Evolutionary conservation across 1,140 invertebrate species (phyloP).

Genomic region (Bombus waltoni): DNA sequence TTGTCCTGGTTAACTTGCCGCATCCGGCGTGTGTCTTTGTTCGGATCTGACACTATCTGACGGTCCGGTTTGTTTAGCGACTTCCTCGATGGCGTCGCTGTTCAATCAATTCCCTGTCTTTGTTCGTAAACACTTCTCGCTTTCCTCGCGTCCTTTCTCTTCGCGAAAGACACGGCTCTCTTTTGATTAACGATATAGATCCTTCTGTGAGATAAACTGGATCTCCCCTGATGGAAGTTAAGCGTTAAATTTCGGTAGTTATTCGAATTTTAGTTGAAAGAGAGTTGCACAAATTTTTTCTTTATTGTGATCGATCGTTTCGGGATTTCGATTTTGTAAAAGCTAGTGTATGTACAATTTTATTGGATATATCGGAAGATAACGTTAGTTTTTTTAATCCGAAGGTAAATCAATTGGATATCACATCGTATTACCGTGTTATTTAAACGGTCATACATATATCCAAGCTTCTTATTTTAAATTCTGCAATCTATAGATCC

Average conservation of each 20-base stretch:
- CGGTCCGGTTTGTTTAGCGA: conserved; percentile 43
- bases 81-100: conserved; percentile 23
- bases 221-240: not conserved
- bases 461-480: no score
- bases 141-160: not conserved
- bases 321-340: not conserved
- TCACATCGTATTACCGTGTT: no score
- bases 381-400: not conserved
- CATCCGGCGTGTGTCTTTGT: conserved; percentile 45
- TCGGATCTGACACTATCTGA: conserved; percentile 33
- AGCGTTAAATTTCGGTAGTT: not conserved
- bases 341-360: not conserved
- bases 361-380: not conserved
- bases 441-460: no score
- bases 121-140: conserved; percentile 36
- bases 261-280: not conserved
- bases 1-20: conserved; percentile 42
- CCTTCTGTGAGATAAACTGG: not conserved
- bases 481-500: no score
- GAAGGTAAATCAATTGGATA: no score
- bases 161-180: no score
- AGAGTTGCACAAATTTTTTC: not conserved
- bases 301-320: not conserved
- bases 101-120: conserved; percentile 41
- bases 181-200: not conserved